A percentile compares a stretch with the other conserved stretches of the same genome.
phyloP scores from a whole-genome alignment of 2,113 vertebrate genomes.

The Lepisosteus osseus region DNA sequence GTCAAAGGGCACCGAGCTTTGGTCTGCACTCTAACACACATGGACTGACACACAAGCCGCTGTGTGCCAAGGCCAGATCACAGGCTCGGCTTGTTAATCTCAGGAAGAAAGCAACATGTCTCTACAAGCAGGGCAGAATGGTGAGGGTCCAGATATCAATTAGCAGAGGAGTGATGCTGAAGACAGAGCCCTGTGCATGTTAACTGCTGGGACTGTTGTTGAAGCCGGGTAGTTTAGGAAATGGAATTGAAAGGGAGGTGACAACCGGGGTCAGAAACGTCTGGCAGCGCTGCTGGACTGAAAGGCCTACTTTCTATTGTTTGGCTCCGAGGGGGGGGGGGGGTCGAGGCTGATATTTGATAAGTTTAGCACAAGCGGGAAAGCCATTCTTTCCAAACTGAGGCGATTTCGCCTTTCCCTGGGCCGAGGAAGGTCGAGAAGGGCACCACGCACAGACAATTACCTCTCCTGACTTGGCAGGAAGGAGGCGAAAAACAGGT shows the following conservation, averaged over 20 bases:
- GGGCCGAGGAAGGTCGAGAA: not conserved
- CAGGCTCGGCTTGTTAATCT: too few species aligned
- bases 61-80: too few species aligned
- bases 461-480: slow-evolving; percentile 7
- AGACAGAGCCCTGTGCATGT: too few species aligned
- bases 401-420: not conserved
- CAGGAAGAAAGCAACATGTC: too few species aligned
- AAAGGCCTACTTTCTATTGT: not conserved
- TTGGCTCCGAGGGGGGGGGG: not conserved
- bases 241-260: not conserved
- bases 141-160: too few species aligned
- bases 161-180: too few species aligned
- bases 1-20: too few species aligned
- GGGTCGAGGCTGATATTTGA: not conserved
- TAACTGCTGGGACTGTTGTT: too few species aligned
- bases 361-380: not conserved
- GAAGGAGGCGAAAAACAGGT: slow-evolving; percentile 19
- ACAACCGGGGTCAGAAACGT: not conserved
- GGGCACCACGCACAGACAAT: not conserved
- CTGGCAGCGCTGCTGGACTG: not conserved
- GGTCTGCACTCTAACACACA: too few species aligned
- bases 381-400: not conserved
- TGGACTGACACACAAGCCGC: too few species aligned
- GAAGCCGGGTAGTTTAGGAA: not conserved
- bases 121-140: too few species aligned